A percentile compares a stretch with the other conserved stretches of the same genome.
Evolutionary conservation across 2,888 invertebrate genomes (phyloP).

Genomic region (Minunthozetes semirufus): DNA sequence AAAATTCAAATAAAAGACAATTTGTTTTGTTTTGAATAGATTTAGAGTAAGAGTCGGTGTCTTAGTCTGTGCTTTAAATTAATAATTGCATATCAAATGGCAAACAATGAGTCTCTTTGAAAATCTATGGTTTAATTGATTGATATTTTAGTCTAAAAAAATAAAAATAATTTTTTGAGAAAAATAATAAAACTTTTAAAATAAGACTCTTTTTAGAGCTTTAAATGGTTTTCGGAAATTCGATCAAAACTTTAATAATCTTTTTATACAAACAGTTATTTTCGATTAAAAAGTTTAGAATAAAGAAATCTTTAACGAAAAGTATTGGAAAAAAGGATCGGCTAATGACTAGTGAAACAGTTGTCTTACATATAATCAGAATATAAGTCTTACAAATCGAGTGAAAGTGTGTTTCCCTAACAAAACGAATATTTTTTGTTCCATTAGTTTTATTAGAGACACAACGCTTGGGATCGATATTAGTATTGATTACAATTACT

Average conservation of each 20-base stretch:
- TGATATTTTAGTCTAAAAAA: too few species aligned
- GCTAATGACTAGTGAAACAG: not conserved
- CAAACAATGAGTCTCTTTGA: not conserved
- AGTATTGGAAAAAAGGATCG: not conserved
- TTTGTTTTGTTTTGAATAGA: too few species aligned
- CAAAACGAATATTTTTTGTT: not conserved
- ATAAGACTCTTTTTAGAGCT: too few species aligned
- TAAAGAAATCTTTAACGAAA: not conserved
- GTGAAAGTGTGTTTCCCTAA: not conserved
- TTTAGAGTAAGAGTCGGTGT: too few species aligned
- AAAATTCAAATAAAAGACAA: too few species aligned
- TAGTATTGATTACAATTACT: not conserved
- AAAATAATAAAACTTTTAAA: too few species aligned
- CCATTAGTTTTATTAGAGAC: not conserved
- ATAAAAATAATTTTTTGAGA: too few species aligned
- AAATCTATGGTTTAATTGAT: too few species aligned
- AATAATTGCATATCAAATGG: not conserved
- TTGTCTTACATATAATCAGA: not conserved
- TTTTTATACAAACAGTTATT: not conserved
- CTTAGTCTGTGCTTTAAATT: not conserved
- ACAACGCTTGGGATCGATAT: not conserved
- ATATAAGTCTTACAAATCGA: not conserved
- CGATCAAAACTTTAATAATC: too few species aligned
- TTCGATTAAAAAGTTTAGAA: not conserved
- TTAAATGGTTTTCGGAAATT: too few species aligned